phyloP scores from a whole-genome alignment of 1,140 invertebrate genomes.

The Centruroides sculpturatus region DNA sequence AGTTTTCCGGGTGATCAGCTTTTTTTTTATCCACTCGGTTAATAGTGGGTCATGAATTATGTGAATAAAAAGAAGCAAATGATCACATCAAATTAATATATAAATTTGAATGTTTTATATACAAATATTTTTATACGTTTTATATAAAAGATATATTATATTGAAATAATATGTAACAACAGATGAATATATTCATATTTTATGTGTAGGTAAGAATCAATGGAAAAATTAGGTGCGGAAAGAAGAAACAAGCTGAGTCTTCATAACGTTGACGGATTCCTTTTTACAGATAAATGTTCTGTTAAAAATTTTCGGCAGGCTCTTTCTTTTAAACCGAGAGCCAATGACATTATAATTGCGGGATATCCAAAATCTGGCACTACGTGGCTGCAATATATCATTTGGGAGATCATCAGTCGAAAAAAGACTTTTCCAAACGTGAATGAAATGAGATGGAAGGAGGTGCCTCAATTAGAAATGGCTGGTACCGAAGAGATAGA shows the following conservation, averaged over 20 bases:
- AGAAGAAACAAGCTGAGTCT: neutral
- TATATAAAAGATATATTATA: too few species aligned
- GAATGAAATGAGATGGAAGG: neutral
- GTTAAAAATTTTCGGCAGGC: neutral
- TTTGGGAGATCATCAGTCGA: neutral
- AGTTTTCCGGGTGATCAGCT: too few species aligned
- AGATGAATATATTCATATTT: too few species aligned
- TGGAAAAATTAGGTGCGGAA: too few species aligned
- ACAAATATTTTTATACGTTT: too few species aligned
- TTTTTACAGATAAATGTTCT: neutral
- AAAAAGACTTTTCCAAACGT: neutral
- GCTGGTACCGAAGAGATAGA: neutral
- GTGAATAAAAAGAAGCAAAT: too few species aligned
- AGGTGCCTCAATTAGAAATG: neutral
- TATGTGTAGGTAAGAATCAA: too few species aligned
- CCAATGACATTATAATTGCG: conserved; percentile 10
- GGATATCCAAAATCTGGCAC: conserved; percentile 12
- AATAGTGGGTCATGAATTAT: too few species aligned
- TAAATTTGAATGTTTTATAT: too few species aligned
- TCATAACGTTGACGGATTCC: neutral
- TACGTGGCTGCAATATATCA: conserved; percentile 8
- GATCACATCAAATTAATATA: too few species aligned
- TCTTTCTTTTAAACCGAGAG: neutral
- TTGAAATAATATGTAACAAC: too few species aligned
- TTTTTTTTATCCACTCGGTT: too few species aligned